Evolutionary conservation across 2,888 invertebrate species (phyloP).

Genomic region (Idaea biselata): DNA sequence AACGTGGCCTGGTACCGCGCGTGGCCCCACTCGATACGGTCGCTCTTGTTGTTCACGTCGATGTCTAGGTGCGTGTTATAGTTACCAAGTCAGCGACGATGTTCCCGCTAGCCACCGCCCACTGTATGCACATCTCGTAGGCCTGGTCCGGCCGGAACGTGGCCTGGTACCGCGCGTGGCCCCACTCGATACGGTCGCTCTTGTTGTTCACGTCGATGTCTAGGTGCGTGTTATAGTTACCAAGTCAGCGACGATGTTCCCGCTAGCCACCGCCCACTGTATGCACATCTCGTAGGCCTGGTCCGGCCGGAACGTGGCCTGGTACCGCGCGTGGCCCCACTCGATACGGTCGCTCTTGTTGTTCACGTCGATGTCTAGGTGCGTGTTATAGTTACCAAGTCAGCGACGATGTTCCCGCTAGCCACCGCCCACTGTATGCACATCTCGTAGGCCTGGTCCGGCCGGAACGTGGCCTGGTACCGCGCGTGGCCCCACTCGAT

Average conservation of each 20-base stretch:
- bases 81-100: conserved; percentile 94
- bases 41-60: conserved; percentile 90
- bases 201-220: conserved; percentile 92
- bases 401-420: conserved; percentile 96
- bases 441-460: conserved; percentile 96
- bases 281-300: conserved; percentile 97
- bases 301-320: conserved; percentile 92
- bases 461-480: conserved; percentile 93
- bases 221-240: conserved; percentile 77
- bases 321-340: conserved; percentile 97
- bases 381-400: conserved; percentile 84
- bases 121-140: conserved; percentile 96
- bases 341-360: conserved; percentile 94
- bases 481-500: conserved; percentile 97
- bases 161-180: conserved; percentile 94
- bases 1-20: conserved; percentile 94
- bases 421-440: conserved; percentile 98
- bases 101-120: conserved; percentile 97
- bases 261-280: conserved; percentile 98
- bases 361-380: conserved; percentile 91
- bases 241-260: conserved; percentile 95
- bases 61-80: conserved; percentile 85
- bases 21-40: conserved; percentile 97
- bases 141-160: conserved; percentile 94
- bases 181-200: conserved; percentile 97